These are phyloP conservation scores for Steinernema hermaphroditum DNA, from an alignment of 2,888 invertebrate genomes.

Conservation along the genomic window DNA sequence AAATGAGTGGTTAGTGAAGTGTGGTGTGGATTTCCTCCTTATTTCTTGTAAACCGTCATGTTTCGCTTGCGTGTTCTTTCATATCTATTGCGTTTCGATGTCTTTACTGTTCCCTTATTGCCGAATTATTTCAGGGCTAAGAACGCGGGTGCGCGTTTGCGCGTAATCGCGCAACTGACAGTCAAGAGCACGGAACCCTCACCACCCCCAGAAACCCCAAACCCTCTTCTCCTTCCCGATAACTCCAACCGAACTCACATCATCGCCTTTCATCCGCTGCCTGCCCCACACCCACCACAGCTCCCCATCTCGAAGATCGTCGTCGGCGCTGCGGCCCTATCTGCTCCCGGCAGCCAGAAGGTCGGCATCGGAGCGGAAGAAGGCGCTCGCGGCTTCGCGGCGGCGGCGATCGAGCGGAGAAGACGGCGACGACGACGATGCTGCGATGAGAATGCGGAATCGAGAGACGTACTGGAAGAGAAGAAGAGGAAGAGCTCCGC, in stretches of 20 bases:
- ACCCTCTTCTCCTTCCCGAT: background rate
- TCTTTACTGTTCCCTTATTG: no score
- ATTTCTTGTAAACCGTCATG: no score
- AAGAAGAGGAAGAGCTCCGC: slow-evolving; percentile 9
- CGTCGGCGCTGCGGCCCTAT: slow-evolving; percentile 12
- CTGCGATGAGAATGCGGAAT: slow-evolving; percentile 27
- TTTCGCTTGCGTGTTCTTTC: no score
- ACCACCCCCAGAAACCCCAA: background rate
- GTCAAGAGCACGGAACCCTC: slow-evolving; percentile 20
- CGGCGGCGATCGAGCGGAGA: slow-evolving; percentile 17
- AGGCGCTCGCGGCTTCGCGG: slow-evolving; percentile 21
- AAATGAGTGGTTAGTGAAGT: no score
- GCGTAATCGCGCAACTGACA: slow-evolving; percentile 14
- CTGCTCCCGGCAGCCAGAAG: slow-evolving; percentile 9
- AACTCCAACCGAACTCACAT: no score
- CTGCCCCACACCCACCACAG: no score
- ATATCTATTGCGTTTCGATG: no score
- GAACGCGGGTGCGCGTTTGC: slow-evolving; percentile 23
- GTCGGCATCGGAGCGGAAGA: background rate
- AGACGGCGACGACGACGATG: slow-evolving; percentile 17
- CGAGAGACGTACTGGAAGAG: slow-evolving; percentile 23
- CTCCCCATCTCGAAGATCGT: background rate
- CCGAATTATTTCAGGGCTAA: slow-evolving; percentile 21
- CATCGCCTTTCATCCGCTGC: no score
- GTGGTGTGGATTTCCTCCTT: no score